A percentile compares a stretch with the other conserved stretches of the same genome.
Conservation (phyloP, 2,888 invertebrate genomes). For the Agriopis aurantiaria region DNA sequence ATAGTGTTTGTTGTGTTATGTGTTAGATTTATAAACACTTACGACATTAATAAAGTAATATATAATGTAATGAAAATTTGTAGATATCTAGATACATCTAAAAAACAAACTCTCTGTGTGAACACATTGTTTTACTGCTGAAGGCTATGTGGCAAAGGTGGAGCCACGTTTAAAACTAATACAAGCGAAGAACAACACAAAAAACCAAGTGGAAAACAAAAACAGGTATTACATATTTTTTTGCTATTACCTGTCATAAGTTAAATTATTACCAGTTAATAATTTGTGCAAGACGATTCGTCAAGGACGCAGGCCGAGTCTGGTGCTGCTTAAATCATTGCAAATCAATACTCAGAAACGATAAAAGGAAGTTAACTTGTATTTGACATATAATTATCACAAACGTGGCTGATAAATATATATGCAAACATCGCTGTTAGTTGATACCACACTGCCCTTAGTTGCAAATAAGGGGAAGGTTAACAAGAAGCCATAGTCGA, state of each 20-base stretch:
- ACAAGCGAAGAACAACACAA: not conserved
- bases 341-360: not conserved
- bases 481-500: constrained; percentile 12
- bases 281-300: not conserved
- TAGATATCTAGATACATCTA: too few relatives aligned
- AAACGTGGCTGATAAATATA: constrained; percentile 3
- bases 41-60: too few relatives aligned
- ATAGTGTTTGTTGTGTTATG: too few relatives aligned
- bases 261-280: too few relatives aligned
- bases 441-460: constrained; percentile 18
- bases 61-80: not conserved
- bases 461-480: constrained; percentile 26
- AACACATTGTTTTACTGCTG: not conserved
- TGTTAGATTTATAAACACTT: not conserved
- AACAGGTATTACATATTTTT: not conserved
- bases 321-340: not conserved
- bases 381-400: not conserved
- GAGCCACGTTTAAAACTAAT: not conserved
- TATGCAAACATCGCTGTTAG: constrained; percentile 8
- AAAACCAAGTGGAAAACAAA: not conserved
- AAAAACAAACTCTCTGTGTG: not conserved
- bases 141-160: not conserved
- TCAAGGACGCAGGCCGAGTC: not conserved
- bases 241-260: too few relatives aligned
- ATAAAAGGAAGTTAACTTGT: not conserved